A percentile compares a stretch with the other conserved stretches of the same genome.
These are phyloP conservation scores for Odocoileus hemionus DNA, from an alignment of 2,113 vertebrate genomes.

Conservation along the genomic window DNA sequence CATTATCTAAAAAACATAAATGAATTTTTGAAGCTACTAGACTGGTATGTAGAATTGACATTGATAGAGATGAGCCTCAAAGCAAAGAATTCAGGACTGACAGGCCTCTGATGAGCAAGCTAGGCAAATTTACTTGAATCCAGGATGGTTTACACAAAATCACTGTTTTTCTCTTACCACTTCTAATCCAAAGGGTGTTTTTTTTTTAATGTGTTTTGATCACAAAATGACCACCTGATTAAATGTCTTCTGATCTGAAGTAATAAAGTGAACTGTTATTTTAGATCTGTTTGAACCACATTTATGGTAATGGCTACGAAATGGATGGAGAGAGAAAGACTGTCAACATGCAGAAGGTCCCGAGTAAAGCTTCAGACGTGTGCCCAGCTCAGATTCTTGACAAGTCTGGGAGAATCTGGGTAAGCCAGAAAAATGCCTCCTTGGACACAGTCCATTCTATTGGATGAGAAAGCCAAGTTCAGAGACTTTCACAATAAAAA, in stretches of 20 bases:
- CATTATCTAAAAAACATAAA: not conserved
- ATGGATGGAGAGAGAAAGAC: not conserved
- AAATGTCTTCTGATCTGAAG: not conserved
- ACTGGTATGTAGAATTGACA: not conserved
- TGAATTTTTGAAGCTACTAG: not conserved
- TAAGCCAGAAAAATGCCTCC: not conserved
- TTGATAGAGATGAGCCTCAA: not conserved
- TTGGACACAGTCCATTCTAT: not conserved
- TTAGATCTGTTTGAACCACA: not conserved
- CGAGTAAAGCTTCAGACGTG: not conserved
- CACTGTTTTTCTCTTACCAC: not conserved
- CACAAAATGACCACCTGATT: not conserved
- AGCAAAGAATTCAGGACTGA: not conserved
- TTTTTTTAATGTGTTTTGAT: not conserved
- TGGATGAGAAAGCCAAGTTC: not conserved
- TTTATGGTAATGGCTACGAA: not conserved
- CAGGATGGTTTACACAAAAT: not conserved
- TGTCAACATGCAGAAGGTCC: not conserved
- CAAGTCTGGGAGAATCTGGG: not conserved
- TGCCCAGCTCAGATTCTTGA: not conserved
- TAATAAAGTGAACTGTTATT: not conserved
- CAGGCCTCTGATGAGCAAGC: not conserved
- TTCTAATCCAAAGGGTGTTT: not conserved
- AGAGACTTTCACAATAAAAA: not conserved
- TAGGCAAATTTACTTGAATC: not conserved